phyloP scores from a whole-genome alignment of 1,140 invertebrate genomes.

The Meteorus sp. region DNA sequence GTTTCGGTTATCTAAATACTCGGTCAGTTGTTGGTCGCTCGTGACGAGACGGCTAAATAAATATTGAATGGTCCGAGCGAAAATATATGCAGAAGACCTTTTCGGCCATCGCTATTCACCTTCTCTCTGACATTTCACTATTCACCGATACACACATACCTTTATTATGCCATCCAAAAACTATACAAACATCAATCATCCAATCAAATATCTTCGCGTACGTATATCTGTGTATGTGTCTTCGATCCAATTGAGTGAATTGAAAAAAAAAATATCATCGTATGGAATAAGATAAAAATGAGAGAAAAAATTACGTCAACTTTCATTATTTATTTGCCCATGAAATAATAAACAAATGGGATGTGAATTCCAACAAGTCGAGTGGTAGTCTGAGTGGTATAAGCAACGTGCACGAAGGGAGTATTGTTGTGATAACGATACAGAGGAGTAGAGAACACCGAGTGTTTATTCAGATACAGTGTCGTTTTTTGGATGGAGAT shows the following conservation, averaged over 20 bases:
- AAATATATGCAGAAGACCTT: constrained; percentile 32
- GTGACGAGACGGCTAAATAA: constrained; percentile 40
- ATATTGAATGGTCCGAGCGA: constrained; percentile 38
- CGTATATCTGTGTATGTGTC: too few species aligned
- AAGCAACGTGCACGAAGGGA: constrained; percentile 23
- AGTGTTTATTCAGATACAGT: constrained; percentile 39
- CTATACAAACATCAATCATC: too few species aligned
- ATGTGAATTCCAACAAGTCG: constrained; percentile 13
- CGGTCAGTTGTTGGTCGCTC: constrained; percentile 24
- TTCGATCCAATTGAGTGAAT: too few species aligned
- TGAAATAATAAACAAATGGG: too few species aligned
- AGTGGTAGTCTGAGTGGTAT: constrained; percentile 20
- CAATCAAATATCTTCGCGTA: too few species aligned
- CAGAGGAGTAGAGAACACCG: constrained; percentile 29
- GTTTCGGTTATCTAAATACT: constrained; percentile 39
- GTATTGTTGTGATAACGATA: constrained; percentile 43
- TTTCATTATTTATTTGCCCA: too few species aligned
- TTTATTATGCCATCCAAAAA: too few species aligned
- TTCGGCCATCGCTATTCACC: background rate
- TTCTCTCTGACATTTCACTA: background rate
- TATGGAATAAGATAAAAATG: too few species aligned
- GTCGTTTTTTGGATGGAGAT: constrained; percentile 34
- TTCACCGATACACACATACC: background rate
- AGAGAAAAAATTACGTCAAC: too few species aligned
- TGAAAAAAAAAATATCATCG: too few species aligned